Evolutionary conservation across 1,140 invertebrate genomes (phyloP).

Genomic region (Teleogryllus occipitalis): DNA sequence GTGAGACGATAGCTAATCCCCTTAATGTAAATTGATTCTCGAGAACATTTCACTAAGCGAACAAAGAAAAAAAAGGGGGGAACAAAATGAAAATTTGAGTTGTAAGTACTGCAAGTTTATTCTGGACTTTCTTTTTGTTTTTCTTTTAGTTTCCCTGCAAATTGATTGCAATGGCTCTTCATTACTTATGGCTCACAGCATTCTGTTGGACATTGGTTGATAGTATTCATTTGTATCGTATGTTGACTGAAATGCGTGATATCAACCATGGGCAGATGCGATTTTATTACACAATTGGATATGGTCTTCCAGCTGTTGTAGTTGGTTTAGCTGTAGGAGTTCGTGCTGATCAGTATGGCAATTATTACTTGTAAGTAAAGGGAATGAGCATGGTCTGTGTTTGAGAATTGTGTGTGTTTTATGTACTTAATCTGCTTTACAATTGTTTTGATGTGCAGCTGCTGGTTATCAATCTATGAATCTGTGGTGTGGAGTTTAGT

Average conservation of each 20-base stretch:
- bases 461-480: conserved; percentile 90
- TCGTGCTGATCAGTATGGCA: conserved; percentile 90
- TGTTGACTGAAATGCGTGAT: conserved; percentile 91
- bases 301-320: conserved; percentile 86
- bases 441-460: conserved; percentile 48
- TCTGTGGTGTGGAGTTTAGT: conserved; percentile 86
- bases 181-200: conserved; percentile 74
- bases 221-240: conserved; percentile 84
- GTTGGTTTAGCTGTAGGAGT: conserved; percentile 87
- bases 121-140: neutral
- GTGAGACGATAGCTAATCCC: too few relatives aligned
- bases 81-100: too few relatives aligned
- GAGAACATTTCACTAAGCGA: too few relatives aligned
- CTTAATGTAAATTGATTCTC: too few relatives aligned
- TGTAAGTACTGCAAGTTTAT: too few relatives aligned
- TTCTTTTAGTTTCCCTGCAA: conserved; percentile 68
- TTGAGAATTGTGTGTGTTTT: neutral
- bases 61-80: too few relatives aligned
- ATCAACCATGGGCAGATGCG: conserved; percentile 92
- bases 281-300: conserved; percentile 91
- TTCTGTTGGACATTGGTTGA: conserved; percentile 77
- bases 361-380: conserved; percentile 76
- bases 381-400: neutral
- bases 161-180: conserved; percentile 80
- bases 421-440: neutral